Evolutionary conservation across 2,797 vertebrate genomes (phyloP).

Genomic region (Schizothorax lantsangensis): DNA sequence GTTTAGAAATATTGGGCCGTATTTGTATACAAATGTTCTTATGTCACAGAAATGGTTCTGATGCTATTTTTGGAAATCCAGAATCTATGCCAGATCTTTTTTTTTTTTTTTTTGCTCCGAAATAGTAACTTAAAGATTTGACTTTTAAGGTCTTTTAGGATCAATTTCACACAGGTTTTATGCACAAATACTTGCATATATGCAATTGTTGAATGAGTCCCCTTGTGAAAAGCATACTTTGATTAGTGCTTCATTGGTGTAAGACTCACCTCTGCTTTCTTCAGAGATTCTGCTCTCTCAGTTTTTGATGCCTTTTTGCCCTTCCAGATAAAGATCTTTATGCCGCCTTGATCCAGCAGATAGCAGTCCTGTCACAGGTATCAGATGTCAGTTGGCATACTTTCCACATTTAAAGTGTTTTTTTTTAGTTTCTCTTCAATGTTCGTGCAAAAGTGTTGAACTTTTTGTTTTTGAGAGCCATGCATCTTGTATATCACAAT

Average conservation of each 20-base stretch:
- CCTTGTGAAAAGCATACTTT: not conserved
- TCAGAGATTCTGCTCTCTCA: slow-evolving; percentile 74
- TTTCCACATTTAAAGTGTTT: not conserved
- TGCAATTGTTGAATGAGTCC: not conserved
- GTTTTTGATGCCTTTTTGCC: slow-evolving; percentile 70
- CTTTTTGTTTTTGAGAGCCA: not conserved
- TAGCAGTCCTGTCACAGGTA: slow-evolving; percentile 81
- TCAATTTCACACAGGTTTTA: not conserved
- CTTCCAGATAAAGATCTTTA: slow-evolving; percentile 86
- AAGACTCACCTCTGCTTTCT: slow-evolving; percentile 79
- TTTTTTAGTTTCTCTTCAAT: not conserved
- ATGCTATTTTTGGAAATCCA: not conserved
- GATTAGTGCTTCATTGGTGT: not conserved
- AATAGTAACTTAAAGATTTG: not conserved
- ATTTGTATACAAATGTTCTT: not conserved
- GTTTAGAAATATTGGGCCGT: not conserved
- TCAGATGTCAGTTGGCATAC: not conserved
- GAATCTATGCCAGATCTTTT: not conserved
- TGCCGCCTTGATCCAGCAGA: slow-evolving; percentile 86
- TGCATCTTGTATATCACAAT: not conserved
- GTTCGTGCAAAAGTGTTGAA: not conserved
- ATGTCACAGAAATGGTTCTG: not conserved
- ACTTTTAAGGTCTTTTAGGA: not conserved
- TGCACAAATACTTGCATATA: not conserved
- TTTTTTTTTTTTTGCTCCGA: not conserved